Conservation (phyloP, 2,113 vertebrate species). For the Castor canadensis region DNA sequence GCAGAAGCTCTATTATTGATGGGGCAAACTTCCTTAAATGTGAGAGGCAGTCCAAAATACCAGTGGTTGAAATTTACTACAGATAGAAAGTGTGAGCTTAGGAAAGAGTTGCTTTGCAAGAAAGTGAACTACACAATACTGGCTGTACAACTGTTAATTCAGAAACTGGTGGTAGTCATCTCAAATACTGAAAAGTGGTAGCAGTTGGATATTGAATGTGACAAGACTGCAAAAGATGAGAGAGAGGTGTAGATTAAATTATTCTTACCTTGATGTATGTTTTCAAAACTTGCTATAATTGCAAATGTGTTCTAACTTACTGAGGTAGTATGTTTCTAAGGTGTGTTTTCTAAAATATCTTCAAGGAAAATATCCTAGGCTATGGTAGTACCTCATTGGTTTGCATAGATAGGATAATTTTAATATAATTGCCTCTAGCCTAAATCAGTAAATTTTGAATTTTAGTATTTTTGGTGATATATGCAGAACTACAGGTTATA, state of each 20-base stretch:
- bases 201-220: slow-evolving; percentile 98
- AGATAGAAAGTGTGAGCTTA: too few relatives aligned
- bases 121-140: too few relatives aligned
- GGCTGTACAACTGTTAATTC: too few relatives aligned
- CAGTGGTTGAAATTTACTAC: background rate
- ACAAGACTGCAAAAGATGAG: slow-evolving; percentile 92
- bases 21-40: too few relatives aligned
- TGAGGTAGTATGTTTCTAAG: background rate
- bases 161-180: slow-evolving; percentile 96
- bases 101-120: background rate
- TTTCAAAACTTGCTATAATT: background rate
- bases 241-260: slow-evolving; percentile 78
- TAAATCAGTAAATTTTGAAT: background rate
- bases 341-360: background rate
- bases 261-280: background rate
- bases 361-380: background rate
- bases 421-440: background rate
- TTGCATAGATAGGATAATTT: background rate
- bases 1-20: too few relatives aligned
- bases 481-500: background rate
- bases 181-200: slow-evolving; percentile 91
- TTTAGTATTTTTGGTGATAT: background rate
- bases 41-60: too few relatives aligned
- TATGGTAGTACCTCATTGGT: background rate
- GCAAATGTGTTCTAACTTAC: background rate